A percentile compares a stretch with the other conserved stretches of the same genome.
These are phyloP conservation scores for Macropus fuliginosus DNA, from an alignment of 2,797 vertebrate genomes.

Conservation along the genomic window DNA sequence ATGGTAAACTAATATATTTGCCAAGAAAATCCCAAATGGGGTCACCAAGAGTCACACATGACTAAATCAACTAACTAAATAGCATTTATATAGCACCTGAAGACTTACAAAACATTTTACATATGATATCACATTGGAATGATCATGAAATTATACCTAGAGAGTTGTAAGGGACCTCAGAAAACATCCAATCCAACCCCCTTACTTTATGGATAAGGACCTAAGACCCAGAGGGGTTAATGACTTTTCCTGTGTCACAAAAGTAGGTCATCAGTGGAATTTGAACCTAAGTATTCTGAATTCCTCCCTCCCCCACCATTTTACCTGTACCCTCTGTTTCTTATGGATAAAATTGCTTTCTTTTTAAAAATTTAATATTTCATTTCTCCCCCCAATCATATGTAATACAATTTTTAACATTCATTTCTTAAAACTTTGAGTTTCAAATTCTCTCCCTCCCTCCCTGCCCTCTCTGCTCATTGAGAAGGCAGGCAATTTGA, in stretches of 20 bases:
- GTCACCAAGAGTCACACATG: not conserved
- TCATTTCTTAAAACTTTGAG: not conserved
- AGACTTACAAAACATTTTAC: not conserved
- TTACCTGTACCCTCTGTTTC: not conserved
- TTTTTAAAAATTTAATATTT: too few species aligned
- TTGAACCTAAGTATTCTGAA: not conserved
- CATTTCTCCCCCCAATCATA: not conserved
- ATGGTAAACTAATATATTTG: not conserved
- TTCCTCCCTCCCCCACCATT: not conserved
- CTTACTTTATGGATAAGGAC: not conserved
- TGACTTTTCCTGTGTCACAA: not conserved
- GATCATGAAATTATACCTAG: not conserved
- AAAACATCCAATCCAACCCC: not conserved
- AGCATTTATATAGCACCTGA: not conserved
- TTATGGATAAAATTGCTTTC: not conserved
- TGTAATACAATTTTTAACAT: not conserved
- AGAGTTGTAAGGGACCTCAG: not conserved
- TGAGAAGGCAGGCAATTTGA: not conserved
- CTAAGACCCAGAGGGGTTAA: not conserved
- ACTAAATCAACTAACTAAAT: not conserved
- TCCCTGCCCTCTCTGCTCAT: not conserved
- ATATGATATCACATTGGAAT: not conserved
- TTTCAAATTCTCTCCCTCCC: not conserved
- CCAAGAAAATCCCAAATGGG: not conserved
- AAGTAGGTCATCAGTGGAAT: not conserved